These are phyloP conservation scores for Erannis defoliaria DNA, from an alignment of 2,888 invertebrate species.

Conservation along the genomic window DNA sequence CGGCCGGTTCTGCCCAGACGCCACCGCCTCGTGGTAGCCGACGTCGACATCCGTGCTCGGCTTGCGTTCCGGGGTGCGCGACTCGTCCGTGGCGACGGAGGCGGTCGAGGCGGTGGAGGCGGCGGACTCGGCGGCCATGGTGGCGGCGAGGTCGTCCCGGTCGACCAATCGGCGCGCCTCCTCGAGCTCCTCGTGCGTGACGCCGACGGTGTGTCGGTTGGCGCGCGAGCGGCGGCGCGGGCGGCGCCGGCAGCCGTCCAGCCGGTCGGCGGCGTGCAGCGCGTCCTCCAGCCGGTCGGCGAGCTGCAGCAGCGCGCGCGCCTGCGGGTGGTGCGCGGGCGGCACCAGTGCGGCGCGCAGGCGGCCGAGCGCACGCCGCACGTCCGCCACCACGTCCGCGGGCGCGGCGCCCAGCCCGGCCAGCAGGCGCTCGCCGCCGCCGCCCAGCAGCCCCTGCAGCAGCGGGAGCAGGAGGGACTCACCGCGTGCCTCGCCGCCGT, in stretches of 20 bases:
- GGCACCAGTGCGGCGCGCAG: slow-evolving; percentile 90
- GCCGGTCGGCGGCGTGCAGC: slow-evolving; percentile 73
- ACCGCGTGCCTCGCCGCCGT: slow-evolving; percentile 85
- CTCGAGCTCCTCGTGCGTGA: slow-evolving; percentile 92
- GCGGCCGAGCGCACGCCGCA: slow-evolving; percentile 91
- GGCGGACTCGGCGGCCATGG: slow-evolving; percentile 52
- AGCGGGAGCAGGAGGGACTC: slow-evolving; percentile 91
- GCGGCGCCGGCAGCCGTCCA: slow-evolving; percentile 73
- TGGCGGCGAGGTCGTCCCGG: slow-evolving; percentile 59
- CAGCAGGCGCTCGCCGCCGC: slow-evolving; percentile 72
- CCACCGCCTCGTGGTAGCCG: slow-evolving; percentile 66
- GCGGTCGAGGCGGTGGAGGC: slow-evolving; percentile 77
- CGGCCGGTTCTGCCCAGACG: slow-evolving; percentile 55
- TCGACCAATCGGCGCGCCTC: slow-evolving; percentile 92
- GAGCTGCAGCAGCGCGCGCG: slow-evolving; percentile 88
- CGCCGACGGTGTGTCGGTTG: slow-evolving; percentile 93
- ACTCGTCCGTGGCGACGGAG: slow-evolving; percentile 67
- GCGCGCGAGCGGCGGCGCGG: slow-evolving; percentile 88
- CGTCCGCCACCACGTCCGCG: slow-evolving; percentile 90
- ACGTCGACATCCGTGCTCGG: slow-evolving; percentile 61
- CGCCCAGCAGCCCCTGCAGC: slow-evolving; percentile 89
- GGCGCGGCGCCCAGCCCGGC: slow-evolving; percentile 82
- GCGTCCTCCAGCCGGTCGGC: slow-evolving; percentile 90
- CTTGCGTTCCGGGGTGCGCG: slow-evolving; percentile 69
- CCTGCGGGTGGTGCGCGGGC: slow-evolving; percentile 81